Base-by-base conservation (phyloP, 2,113 vertebrate species). In the Perca flavescens region DNA sequence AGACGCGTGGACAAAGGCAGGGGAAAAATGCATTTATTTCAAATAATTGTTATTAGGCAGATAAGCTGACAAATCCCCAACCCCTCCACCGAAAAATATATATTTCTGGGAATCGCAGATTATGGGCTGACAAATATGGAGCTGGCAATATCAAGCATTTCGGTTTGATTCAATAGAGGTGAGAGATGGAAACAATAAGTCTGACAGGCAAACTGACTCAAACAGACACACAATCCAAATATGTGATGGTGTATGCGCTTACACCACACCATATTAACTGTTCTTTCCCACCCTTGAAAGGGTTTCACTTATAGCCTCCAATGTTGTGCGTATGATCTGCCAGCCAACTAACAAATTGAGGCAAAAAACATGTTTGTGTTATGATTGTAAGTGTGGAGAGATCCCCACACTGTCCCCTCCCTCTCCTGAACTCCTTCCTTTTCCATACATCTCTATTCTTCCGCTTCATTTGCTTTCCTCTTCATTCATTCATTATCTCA, bases 41-140 rank as follows among this genome's bases (percentile, higher is more conserved):
- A 86, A 82, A 82, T 91, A 84, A 88, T 91, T 85, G 83, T 88
- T 90, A 91, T 91, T 87, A 86, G 79, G 68, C 54, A 82, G 84
- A 86, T 91, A 88, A 88, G 81, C 54, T 91, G 86, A 91, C 89
- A 92, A 90, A 91, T 91, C 89, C 63, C 36, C 36, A 65, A 46
- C 77, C 57, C 5, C 12, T 78, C 46, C 31, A 66, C 34, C 79
- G 77, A 80, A 75, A 87, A 84, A 49, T 86, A 19, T 49, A 68
- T 87, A 69, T 89, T 91, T 91, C 57, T 84, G 73, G 79, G 66
- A 86, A 84, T 80, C 12, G 3, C 73, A 87, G 88, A 86, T 91
- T 91, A 87, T 79, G 69, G 68, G 71, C 79, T 89, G 86, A 84
- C 89, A 83, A 77, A 86, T 85, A 53, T 46, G 54, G 77, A 87